Conservation (phyloP, 2,797 vertebrate genomes). For the Rhynchonycteris naso region DNA sequence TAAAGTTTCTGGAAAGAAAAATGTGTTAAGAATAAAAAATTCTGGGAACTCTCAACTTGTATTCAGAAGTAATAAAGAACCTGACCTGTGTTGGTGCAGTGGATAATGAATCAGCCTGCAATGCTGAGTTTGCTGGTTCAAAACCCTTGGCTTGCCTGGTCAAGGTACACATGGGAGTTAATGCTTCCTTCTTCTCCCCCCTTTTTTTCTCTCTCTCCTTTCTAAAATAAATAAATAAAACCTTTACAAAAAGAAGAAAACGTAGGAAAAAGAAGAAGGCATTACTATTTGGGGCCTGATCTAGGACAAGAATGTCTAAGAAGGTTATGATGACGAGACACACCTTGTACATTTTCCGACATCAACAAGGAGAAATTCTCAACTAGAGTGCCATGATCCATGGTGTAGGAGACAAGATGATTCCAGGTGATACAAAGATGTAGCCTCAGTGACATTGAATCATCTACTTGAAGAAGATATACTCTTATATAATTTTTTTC, state of each 20-base stretch:
- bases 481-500: background rate
- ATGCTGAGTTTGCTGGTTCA: too few species aligned
- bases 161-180: too few species aligned
- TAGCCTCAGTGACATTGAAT: background rate
- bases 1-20: background rate
- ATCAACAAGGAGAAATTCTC: background rate
- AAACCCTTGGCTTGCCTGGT: too few species aligned
- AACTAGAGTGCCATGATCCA: background rate
- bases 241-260: background rate
- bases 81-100: too few species aligned
- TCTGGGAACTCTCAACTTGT: background rate
- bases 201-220: too few species aligned
- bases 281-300: background rate
- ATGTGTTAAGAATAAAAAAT: slow-evolving; percentile 3
- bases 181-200: too few species aligned
- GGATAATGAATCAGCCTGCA: too few species aligned
- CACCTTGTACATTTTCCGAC: background rate
- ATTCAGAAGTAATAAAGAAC: background rate
- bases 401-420: background rate
- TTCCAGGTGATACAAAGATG: background rate
- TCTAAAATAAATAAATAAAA: too few species aligned
- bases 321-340: background rate
- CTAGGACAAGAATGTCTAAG: background rate
- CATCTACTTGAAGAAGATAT: background rate
- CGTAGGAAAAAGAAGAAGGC: background rate